Evolutionary conservation across 2,888 invertebrate genomes (phyloP), one percentile per base, ranked within the genome.

Genomic region (Eupithecia subfuscata): DNA sequence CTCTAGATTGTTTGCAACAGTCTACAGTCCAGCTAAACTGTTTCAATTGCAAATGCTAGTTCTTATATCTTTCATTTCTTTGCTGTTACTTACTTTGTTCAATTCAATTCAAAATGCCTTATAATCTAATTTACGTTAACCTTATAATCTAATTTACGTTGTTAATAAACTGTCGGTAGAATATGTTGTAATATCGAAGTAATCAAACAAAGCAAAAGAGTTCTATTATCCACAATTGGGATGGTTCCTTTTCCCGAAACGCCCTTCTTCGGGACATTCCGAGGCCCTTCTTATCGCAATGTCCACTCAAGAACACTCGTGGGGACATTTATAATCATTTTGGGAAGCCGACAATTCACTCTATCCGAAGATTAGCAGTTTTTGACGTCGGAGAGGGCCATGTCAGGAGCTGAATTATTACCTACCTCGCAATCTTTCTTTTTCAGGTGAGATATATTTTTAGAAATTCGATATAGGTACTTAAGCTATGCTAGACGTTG

Each of bases 311-410:
- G 76, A 69, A 48, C 67, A 18, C 68, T 37, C 70, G 34, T 64
- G 43, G 43, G 40, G 48, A 69, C 72, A 76, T 76, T 76, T 71
- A 74, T 71, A 71, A 76, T 74, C 63, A 34, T 74, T 74, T 74
- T 37, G 40, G 48, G 52, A 67, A 60, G 70, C 52, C 48, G 69
- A 67, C 37, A 14, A 68, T 68, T 68, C 68, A 25, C 68, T 68
- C 68, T 40, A 40, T 40, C 71, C 7, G 12, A 16, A 71, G 71
- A 43, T 71, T 63, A 71, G 71, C 63, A 63, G 63, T 43, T 43
- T 71, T 70, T 68, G 68, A n/a, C 40, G 68, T 43, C 67, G 22
- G 67, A 40, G 18, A 40, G 43, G 43, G 25, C 40, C 68, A 14
- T 11, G 40, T 60, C 25, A 25, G 60, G 6, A 4, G 60, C 11